Conservation (phyloP, 1,140 invertebrate species). For the Sycophaga agraensis region DNA sequence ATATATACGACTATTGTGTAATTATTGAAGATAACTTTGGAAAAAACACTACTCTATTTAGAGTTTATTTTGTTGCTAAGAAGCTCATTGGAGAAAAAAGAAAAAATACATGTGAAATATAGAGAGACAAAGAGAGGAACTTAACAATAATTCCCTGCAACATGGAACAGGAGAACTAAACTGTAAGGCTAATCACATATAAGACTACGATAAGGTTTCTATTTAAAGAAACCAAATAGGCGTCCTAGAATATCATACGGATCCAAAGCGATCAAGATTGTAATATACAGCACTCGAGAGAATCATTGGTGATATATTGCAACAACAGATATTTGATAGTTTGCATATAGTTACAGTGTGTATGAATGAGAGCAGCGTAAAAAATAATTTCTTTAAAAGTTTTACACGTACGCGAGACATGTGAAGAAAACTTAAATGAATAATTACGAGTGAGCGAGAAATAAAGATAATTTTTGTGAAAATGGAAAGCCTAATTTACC, state of each 20-base stretch:
- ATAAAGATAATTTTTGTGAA: slow-evolving; percentile 27
- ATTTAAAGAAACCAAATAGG: slow-evolving; percentile 47
- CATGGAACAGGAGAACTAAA: slow-evolving; percentile 41
- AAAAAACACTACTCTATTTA: slow-evolving; percentile 49
- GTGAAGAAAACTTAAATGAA: slow-evolving; percentile 27
- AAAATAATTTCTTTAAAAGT: slow-evolving; percentile 31
- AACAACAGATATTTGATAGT: slow-evolving; percentile 42
- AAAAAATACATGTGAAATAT: slow-evolving; percentile 26
- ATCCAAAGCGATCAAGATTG: slow-evolving; percentile 48
- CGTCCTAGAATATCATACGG: slow-evolving; percentile 44
- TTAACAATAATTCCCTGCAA: slow-evolving; percentile 55
- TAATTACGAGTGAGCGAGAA: slow-evolving; percentile 24
- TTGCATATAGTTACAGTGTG: slow-evolving; percentile 35
- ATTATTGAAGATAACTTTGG: slow-evolving; percentile 52
- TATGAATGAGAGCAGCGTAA: slow-evolving; percentile 20
- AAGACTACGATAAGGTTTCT: slow-evolving; percentile 45
- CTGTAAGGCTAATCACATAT: slow-evolving; percentile 39
- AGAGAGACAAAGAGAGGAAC: slow-evolving; percentile 43
- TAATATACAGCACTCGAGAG: slow-evolving; percentile 48
- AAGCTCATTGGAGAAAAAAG: slow-evolving; percentile 16
- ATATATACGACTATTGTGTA: slow-evolving; percentile 57
- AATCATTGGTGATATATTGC: slow-evolving; percentile 44
- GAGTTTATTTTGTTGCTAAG: slow-evolving; percentile 59
- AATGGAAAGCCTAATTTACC: slow-evolving; percentile 39
- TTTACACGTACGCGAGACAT: slow-evolving; percentile 28